Percentiles rank a stretch among this genome's conserved stretches.
These are phyloP conservation scores for Dolomedes plantarius DNA, from an alignment of 2,888 invertebrate genomes.

Conservation along the genomic window DNA sequence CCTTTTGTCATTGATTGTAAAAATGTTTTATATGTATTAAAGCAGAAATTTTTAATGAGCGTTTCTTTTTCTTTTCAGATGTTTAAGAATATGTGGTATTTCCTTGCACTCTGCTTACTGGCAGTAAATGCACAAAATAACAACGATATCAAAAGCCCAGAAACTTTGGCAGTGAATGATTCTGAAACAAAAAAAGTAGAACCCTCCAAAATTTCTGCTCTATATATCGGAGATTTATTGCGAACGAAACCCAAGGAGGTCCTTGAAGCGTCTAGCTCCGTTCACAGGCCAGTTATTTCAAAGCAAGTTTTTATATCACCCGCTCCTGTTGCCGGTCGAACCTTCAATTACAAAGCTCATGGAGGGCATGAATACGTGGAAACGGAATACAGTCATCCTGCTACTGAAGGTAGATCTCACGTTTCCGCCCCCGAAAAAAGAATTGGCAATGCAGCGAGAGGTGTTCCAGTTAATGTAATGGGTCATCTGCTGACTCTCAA, in stretches of 20 bases:
- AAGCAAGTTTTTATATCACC: constrained; percentile 2
- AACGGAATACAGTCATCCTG: no score
- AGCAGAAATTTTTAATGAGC: no score
- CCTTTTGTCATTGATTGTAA: no score
- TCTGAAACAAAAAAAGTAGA: not conserved
- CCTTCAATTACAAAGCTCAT: not conserved
- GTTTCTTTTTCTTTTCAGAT: constrained; percentile 17
- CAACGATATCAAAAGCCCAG: not conserved
- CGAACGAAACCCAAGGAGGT: constrained; percentile 24
- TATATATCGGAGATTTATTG: constrained; percentile 54
- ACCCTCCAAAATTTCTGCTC: constrained; percentile 34
- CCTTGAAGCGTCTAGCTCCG: constrained; percentile 26
- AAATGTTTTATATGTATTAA: no score
- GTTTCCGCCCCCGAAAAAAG: not conserved
- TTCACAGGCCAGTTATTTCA: not conserved
- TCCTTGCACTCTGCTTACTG: not conserved
- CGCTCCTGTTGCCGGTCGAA: not conserved
- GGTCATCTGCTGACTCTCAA: constrained; percentile 12
- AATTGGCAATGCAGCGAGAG: not conserved
- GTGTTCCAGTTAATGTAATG: not conserved
- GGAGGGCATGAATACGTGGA: not conserved
- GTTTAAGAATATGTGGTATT: not conserved
- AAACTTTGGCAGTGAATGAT: not conserved
- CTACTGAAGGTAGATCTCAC: not conserved
- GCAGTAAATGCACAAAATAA: not conserved